Evolutionary conservation across 2,888 invertebrate species (phyloP), one percentile per base, ranked within the genome.

Genomic region (Romanomermis culicivorax): DNA sequence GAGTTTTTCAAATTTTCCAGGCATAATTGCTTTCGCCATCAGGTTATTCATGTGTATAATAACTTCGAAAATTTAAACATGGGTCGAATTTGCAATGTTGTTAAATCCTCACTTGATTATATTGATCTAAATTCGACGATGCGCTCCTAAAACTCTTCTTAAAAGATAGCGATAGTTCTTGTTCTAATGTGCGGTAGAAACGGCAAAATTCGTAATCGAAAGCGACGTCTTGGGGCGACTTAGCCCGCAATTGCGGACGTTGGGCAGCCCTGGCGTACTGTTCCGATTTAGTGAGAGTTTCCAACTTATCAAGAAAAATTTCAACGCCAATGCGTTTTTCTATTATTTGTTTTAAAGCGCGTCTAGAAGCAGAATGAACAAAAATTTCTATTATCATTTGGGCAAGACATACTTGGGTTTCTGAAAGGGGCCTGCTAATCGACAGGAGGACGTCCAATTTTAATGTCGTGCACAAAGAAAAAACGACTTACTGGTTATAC

Each of bases 141-240:
- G n/a, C n/a, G n/a, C n/a, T n/a, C n/a, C n/a, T n/a, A n/a, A n/a
- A n/a, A n/a, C n/a, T n/a, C n/a, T n/a, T n/a, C n/a, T n/a, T n/a
- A n/a, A n/a, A n/a, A n/a, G n/a, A n/a, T n/a, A n/a, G n/a, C n/a
- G n/a, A n/a, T n/a, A n/a, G n/a, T n/a, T 57, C 52, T 62, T 64
- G 62, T 67, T 75, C 75, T 53, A 72, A 63, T 53, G 65, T 68
- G 61, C 88, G 93, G 69, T 87, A 85, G 27, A 93, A 74, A 65
- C 81, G 80, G 65, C 91, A 89, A 74, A 93, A 97, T 72, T 91
- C 87, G 69, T 85, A 86, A 71, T 97, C 95, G 45, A 97, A 76
- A 54, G 91, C 74, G 23, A 93, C 76, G 59, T 93, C 89, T 1
- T 74, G 74, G 2, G 84, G 74, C 54, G 77, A 75, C 68, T 80